These are phyloP conservation scores for Acanthococcus lagerstroemiae DNA, from an alignment of 2,888 invertebrate genomes.

Conservation along the genomic window DNA sequence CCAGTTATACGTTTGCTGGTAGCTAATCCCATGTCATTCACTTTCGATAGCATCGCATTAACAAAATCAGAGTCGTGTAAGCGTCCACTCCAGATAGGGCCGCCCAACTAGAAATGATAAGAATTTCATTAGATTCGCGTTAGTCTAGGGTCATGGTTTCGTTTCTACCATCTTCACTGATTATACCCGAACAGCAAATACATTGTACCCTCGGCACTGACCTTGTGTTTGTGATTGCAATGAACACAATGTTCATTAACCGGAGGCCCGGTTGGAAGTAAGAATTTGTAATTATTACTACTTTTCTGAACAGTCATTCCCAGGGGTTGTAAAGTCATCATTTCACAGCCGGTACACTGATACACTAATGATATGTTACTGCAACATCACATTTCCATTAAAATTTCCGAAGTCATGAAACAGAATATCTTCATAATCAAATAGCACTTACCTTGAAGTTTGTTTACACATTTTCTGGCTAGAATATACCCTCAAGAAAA, in stretches of 20 bases:
- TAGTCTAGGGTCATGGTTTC: no score
- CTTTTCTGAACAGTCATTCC: constrained; percentile 49
- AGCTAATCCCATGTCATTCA: constrained; percentile 40
- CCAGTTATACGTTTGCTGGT: constrained; percentile 71
- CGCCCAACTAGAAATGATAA: constrained; percentile 56
- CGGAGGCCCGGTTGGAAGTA: constrained; percentile 58
- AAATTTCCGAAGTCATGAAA: neutral
- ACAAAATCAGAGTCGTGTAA: constrained; percentile 76
- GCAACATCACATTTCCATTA: no score
- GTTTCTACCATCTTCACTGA: constrained; percentile 16
- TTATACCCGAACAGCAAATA: no score
- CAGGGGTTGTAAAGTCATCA: constrained; percentile 63
- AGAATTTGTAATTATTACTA: constrained; percentile 53
- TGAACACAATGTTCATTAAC: constrained; percentile 59
- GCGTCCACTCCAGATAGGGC: constrained; percentile 87
- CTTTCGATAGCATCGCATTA: constrained; percentile 45
- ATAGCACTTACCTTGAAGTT: constrained; percentile 55
- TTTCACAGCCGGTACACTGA: constrained; percentile 84
- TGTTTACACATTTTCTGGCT: constrained; percentile 78
- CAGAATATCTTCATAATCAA: neutral
- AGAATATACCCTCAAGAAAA: constrained; percentile 75
- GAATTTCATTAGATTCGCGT: constrained; percentile 13
- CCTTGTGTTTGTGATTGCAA: constrained; percentile 65
- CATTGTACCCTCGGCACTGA: no score
- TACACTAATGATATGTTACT: constrained; percentile 81